These are phyloP conservation scores for Turdus rufiventris DNA, from an alignment of 2,113 vertebrate genomes.

Conservation along the genomic window DNA sequence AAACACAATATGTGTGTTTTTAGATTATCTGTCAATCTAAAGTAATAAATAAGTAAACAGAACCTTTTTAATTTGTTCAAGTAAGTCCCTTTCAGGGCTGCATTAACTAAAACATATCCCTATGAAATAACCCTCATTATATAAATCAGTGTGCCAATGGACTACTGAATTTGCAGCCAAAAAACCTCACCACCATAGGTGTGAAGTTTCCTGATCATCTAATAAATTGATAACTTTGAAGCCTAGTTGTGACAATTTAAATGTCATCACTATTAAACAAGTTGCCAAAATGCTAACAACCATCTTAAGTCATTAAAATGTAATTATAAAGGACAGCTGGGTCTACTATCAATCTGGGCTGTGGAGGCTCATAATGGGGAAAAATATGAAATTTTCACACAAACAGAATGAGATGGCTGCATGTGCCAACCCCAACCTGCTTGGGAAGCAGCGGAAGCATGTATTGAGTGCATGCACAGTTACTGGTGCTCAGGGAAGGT, in stretches of 20 bases:
- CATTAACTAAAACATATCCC: slow-evolving; percentile 42
- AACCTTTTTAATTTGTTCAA: slow-evolving; percentile 19
- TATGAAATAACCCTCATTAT: slow-evolving; percentile 37
- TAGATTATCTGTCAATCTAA: slow-evolving; percentile 39
- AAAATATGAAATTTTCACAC: slow-evolving; percentile 43
- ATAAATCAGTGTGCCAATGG: slow-evolving; percentile 35
- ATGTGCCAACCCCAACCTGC: background rate
- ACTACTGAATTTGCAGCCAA: slow-evolving; percentile 49
- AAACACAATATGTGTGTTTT: slow-evolving; percentile 49
- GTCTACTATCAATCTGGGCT: slow-evolving; percentile 54
- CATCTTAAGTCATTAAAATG: slow-evolving; percentile 63
- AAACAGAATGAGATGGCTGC: background rate
- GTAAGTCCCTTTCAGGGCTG: slow-evolving; percentile 36
- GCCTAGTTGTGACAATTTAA: slow-evolving; percentile 67
- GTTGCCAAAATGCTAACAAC: slow-evolving; percentile 67
- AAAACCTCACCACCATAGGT: background rate
- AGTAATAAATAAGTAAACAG: slow-evolving; percentile 55
- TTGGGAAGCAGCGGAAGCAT: fast-evolving
- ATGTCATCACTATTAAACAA: slow-evolving; percentile 69
- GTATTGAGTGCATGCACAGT: background rate
- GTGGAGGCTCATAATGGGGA: slow-evolving; percentile 34
- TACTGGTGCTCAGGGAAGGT: background rate
- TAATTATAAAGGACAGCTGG: slow-evolving; percentile 66
- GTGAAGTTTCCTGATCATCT: slow-evolving; percentile 59
- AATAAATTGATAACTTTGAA: slow-evolving; percentile 68